Evolutionary conservation across 2,113 vertebrate species (phyloP).

Genomic region (Nothobranchius furzeri): DNA sequence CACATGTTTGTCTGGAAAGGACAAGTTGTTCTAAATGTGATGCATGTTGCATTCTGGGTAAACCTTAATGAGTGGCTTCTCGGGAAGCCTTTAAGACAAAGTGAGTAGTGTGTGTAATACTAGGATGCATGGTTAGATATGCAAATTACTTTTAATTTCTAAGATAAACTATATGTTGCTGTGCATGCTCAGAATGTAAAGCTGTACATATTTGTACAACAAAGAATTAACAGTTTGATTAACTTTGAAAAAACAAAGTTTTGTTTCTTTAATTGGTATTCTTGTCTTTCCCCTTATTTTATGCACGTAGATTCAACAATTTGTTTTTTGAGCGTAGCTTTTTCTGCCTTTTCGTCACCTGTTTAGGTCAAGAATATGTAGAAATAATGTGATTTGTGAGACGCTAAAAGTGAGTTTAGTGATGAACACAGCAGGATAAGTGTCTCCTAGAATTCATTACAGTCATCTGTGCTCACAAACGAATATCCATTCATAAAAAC

Average conservation of each 20-base stretch:
- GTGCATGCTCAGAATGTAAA: too few species aligned
- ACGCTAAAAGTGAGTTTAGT: neutral
- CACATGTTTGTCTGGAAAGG: neutral
- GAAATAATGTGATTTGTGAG: conserved; percentile 6
- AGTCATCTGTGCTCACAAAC: neutral
- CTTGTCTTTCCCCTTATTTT: too few species aligned
- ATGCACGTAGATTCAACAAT: neutral
- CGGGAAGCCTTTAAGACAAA: neutral
- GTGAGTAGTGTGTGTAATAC: neutral
- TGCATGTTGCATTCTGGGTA: neutral
- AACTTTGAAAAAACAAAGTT: too few species aligned
- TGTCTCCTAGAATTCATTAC: conserved; percentile 24
- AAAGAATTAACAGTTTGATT: too few species aligned
- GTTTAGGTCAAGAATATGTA: neutral
- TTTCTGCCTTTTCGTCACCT: conserved; percentile 11
- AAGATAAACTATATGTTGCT: neutral
- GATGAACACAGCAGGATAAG: conserved; percentile 21
- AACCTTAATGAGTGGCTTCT: neutral
- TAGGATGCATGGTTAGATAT: neutral
- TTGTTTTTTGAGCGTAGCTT: neutral
- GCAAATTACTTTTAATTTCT: neutral
- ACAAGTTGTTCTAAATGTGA: neutral
- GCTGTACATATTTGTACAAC: too few species aligned
- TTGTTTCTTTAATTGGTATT: too few species aligned
- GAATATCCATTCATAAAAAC: conserved; percentile 5